A percentile compares a stretch with the other conserved stretches of the same genome.
These are phyloP conservation scores for Ornithoptera alexandrae DNA, from an alignment of 2,888 invertebrate species.

Conservation along the genomic window DNA sequence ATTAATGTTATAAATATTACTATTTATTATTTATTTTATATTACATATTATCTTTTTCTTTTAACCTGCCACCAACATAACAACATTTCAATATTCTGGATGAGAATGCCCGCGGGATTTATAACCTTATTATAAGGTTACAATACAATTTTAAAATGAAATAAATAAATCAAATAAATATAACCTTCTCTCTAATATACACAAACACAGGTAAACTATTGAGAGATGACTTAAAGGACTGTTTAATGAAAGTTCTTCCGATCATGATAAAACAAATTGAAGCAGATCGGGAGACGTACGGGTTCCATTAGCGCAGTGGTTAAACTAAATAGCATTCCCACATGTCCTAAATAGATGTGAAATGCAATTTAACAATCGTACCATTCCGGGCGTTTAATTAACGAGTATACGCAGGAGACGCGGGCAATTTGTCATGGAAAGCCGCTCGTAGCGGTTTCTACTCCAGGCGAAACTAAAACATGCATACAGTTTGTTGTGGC, in stretches of 20 bases:
- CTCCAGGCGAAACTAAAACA: conserved; percentile 28
- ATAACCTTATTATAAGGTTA: too few species aligned
- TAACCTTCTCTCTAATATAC: too few species aligned
- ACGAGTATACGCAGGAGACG: conserved; percentile 55
- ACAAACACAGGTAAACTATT: too few species aligned
- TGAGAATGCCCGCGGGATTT: too few species aligned
- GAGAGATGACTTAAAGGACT: not conserved
- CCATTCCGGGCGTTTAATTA: conserved; percentile 59
- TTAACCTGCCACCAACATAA: too few species aligned
- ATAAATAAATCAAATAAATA: too few species aligned
- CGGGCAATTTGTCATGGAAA: conserved; percentile 56
- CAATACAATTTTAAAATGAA: too few species aligned
- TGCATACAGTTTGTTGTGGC: conserved; percentile 30
- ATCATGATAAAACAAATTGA: conserved; percentile 14
- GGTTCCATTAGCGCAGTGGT: conserved; percentile 29
- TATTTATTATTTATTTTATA: too few species aligned
- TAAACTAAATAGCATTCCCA: conserved; percentile 32
- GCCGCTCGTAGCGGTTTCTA: conserved; percentile 30
- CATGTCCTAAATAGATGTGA: conserved; percentile 37
- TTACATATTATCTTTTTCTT: too few species aligned
- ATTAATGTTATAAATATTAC: too few species aligned
- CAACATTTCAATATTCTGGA: too few species aligned
- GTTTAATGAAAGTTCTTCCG: not conserved
- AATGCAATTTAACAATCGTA: conserved; percentile 55
- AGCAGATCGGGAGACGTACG: conserved; percentile 17